These are phyloP conservation scores for Micropoecilia bifurca DNA, from an alignment of 2,797 vertebrate species.

Conservation along the genomic window DNA sequence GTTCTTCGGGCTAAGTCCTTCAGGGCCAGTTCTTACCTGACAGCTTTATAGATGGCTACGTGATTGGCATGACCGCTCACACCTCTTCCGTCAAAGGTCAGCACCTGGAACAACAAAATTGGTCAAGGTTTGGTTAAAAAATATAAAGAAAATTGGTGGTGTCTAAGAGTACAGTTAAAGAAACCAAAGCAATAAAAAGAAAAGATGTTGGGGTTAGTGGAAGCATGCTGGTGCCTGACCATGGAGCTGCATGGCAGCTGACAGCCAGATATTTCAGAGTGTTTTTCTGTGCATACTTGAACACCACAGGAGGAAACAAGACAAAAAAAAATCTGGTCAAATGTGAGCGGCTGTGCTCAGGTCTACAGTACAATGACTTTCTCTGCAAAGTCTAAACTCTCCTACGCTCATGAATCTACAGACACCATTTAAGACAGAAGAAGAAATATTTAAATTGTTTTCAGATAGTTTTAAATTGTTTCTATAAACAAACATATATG, in stretches of 20 bases:
- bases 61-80: conserved; percentile 96
- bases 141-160: background rate
- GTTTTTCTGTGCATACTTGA: conserved; percentile 64
- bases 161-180: conserved; percentile 48
- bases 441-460: background rate
- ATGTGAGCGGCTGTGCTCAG: conserved; percentile 37
- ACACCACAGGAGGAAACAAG: conserved; percentile 50
- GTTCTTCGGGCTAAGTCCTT: background rate
- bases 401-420: conserved; percentile 12
- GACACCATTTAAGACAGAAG: background rate
- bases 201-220: conserved; percentile 36
- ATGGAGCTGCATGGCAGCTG: conserved; percentile 60
- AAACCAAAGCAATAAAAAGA: conserved; percentile 41
- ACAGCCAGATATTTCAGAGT: conserved; percentile 70
- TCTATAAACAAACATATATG: too few species aligned
- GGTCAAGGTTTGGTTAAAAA: conserved; percentile 41
- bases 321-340: conserved; percentile 50
- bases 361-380: conserved; percentile 31
- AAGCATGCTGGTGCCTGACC: conserved; percentile 55
- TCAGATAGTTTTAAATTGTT: too few species aligned
- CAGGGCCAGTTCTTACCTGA: conserved; percentile 72
- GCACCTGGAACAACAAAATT: conserved; percentile 85
- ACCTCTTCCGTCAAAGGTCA: conserved; percentile 93
- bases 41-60: conserved; percentile 82
- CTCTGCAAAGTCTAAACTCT: conserved; percentile 36